Evolutionary conservation across 2,113 vertebrate species (phyloP).

Genomic region (Seriola rivoliana): DNA sequence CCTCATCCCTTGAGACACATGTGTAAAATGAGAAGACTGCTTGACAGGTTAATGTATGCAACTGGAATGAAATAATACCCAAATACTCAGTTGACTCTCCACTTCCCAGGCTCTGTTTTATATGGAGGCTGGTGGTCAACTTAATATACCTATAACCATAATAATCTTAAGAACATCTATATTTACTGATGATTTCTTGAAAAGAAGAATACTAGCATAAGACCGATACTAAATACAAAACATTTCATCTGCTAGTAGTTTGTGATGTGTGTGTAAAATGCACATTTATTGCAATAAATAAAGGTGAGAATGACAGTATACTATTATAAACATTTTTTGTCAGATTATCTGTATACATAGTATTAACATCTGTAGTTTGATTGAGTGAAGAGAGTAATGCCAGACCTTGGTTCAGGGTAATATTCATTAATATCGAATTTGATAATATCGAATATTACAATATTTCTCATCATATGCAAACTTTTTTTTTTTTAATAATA

Average conservation of each 20-base stretch:
- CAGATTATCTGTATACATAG: too few relatives aligned
- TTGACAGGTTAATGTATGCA: conserved; percentile 86
- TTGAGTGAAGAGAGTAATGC: not conserved
- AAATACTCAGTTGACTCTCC: conserved; percentile 68
- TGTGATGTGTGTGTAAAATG: not conserved
- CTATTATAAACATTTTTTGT: too few relatives aligned
- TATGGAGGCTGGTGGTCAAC: conserved; percentile 25
- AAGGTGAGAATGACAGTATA: too few relatives aligned
- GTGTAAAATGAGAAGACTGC: conserved; percentile 82
- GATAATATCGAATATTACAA: too few relatives aligned
- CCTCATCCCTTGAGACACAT: conserved; percentile 68
- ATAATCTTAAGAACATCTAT: not conserved
- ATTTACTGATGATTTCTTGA: not conserved
- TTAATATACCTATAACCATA: conserved; percentile 9
- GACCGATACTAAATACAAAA: not conserved
- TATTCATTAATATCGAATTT: too few relatives aligned
- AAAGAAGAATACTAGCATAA: not conserved
- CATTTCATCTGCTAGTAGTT: not conserved
- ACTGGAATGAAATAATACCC: conserved; percentile 83
- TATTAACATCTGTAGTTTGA: too few relatives aligned
- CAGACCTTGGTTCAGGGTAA: too few relatives aligned
- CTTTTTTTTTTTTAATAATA: too few relatives aligned
- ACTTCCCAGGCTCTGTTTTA: conserved; percentile 52
- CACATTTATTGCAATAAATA: too few relatives aligned
- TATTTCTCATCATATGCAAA: too few relatives aligned